phyloP scores from a whole-genome alignment of 2,888 invertebrate species.

The Sericinus montela region DNA sequence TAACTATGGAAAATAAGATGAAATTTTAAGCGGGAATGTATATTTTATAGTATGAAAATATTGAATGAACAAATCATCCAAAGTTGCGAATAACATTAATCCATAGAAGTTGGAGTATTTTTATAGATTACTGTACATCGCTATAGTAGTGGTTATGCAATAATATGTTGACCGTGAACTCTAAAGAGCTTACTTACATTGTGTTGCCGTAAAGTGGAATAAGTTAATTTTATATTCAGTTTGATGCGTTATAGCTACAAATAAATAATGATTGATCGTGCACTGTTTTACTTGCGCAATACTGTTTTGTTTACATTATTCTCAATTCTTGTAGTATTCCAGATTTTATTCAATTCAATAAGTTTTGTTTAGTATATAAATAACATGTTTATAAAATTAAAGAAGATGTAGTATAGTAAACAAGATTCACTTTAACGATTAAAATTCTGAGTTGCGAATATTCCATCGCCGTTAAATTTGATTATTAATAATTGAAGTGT shows the following conservation, averaged over 20 bases:
- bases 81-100: too few species aligned
- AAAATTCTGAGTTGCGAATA: not conserved
- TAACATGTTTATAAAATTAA: too few species aligned
- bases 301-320: not conserved
- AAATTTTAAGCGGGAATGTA: too few species aligned
- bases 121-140: constrained; percentile 8
- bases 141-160: constrained; percentile 30
- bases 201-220: constrained; percentile 17
- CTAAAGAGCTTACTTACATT: constrained; percentile 32
- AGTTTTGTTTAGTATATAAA: not conserved
- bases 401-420: not conserved
- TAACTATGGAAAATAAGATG: too few species aligned
- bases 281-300: too few species aligned
- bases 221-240: constrained; percentile 26
- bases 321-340: not conserved
- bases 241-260: constrained; percentile 10
- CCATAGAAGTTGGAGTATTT: too few species aligned
- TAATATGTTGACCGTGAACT: constrained; percentile 53
- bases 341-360: not conserved
- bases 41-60: too few species aligned
- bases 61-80: too few species aligned
- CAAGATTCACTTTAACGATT: not conserved
- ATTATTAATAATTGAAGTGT: not conserved
- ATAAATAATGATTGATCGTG: not conserved
- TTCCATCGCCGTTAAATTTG: not conserved